Conservation (phyloP, 2,888 invertebrate genomes). For the Brachyptera putata region DNA sequence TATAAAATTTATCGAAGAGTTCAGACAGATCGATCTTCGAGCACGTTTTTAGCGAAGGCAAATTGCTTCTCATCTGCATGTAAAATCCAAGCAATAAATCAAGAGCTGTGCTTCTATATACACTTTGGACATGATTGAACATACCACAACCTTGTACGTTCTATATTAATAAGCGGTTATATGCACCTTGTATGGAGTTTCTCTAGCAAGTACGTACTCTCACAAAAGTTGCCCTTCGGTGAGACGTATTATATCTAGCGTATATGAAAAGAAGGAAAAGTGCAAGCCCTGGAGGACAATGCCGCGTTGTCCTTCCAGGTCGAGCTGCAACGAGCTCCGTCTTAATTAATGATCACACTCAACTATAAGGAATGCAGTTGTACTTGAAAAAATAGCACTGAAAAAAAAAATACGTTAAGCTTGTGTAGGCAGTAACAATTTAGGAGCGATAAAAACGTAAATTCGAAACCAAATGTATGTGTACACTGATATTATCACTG, state of each 20-base stretch:
- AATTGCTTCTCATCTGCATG: no score
- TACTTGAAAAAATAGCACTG: slow-evolving; percentile 1
- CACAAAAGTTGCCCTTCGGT: slow-evolving; percentile 4
- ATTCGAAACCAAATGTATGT: background rate
- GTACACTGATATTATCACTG: no score
- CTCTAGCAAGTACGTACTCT: background rate
- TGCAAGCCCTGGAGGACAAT: slow-evolving; percentile 11
- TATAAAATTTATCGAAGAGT: no score
- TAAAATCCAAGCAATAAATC: background rate
- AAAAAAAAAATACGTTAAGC: slow-evolving; percentile 2
- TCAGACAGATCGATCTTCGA: no score
- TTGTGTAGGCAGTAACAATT: background rate
- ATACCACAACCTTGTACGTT: background rate
- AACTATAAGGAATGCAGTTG: background rate
- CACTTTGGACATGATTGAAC: background rate
- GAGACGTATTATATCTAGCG: background rate
- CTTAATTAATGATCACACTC: background rate
- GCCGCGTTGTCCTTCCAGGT: background rate
- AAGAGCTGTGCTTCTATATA: background rate
- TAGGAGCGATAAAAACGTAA: background rate
- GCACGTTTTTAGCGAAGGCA: no score
- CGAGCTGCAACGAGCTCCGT: background rate
- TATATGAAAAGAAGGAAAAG: background rate
- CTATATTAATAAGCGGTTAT: slow-evolving; percentile 1
- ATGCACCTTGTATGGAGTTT: slow-evolving; percentile 15